phyloP scores from a whole-genome alignment of 2,888 invertebrate genomes.

The Pachydiplax longipennis region DNA sequence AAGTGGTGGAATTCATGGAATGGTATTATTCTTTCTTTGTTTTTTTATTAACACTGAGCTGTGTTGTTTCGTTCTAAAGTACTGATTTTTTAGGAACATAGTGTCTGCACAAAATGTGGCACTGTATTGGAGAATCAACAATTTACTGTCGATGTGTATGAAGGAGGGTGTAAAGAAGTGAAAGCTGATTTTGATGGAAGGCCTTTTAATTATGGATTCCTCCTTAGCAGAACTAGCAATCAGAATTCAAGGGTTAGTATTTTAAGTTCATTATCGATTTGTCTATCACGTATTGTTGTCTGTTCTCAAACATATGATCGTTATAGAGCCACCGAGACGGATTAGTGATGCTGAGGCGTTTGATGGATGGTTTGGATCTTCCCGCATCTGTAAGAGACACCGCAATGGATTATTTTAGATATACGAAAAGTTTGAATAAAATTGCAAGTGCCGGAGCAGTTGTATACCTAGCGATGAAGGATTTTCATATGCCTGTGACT shows the following conservation, averaged over 20 bases:
- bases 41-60: not conserved
- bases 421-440: not conserved
- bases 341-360: not conserved
- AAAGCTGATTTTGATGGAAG: not conserved
- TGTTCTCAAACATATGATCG: not conserved
- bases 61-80: not conserved
- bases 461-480: conserved; percentile 8
- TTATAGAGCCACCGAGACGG: not conserved
- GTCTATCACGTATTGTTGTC: not conserved
- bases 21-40: not conserved
- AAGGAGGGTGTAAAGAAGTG: not conserved
- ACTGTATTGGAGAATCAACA: not conserved
- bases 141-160: not conserved
- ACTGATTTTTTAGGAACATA: not conserved
- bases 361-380: conserved; percentile 11
- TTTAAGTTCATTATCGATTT: not conserved
- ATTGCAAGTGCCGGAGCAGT: not conserved
- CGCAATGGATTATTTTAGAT: not conserved
- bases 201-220: not conserved
- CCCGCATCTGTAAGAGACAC: not conserved
- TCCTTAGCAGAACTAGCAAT: not conserved
- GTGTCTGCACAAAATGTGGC: not conserved
- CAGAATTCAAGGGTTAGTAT: not conserved
- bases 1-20: not conserved
- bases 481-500: not conserved